Evolutionary conservation across 2,888 invertebrate species (phyloP).

Genomic region (Chalcosyrphus nemorum): DNA sequence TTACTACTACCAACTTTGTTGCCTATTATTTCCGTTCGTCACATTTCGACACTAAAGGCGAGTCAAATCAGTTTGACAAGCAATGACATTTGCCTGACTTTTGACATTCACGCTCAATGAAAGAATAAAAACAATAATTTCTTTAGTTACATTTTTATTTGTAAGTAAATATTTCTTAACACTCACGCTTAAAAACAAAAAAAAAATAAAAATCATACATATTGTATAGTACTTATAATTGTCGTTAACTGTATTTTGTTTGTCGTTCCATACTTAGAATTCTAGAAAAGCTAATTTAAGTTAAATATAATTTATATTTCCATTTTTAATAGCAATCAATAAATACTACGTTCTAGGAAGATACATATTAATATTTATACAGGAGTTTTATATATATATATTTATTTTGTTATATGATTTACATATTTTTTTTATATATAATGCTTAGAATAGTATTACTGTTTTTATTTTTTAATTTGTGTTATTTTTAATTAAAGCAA

Average conservation of each 20-base stretch:
- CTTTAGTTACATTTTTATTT: slow-evolving; percentile 29
- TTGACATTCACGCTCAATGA: too few species aligned
- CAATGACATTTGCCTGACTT: too few species aligned
- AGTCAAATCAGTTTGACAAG: too few species aligned
- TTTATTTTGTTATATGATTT: slow-evolving; percentile 33
- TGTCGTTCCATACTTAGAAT: slow-evolving; percentile 29
- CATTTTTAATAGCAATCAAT: slow-evolving; percentile 62
- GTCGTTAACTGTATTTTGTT: slow-evolving; percentile 26
- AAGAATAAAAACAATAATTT: slow-evolving; percentile 2
- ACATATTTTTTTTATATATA: slow-evolving; percentile 6
- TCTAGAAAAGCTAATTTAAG: slow-evolving; percentile 42
- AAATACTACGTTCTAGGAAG: slow-evolving; percentile 69
- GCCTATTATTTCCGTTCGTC: too few species aligned
- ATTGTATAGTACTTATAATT: slow-evolving; percentile 26
- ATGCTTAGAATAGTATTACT: slow-evolving; percentile 45
- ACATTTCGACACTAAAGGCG: too few species aligned
- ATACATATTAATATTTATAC: slow-evolving; percentile 60
- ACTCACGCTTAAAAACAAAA: slow-evolving; percentile 19
- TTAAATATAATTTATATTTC: slow-evolving; percentile 60
- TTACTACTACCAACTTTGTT: too few species aligned
- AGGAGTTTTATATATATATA: slow-evolving; percentile 17
- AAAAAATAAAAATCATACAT: neutral
- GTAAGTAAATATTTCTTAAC: slow-evolving; percentile 15
- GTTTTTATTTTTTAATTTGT: slow-evolving; percentile 3
- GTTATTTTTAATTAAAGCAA: slow-evolving; percentile 63